A percentile compares a stretch with the other conserved stretches of the same genome.
phyloP scores from a whole-genome alignment of 2,797 vertebrate species.

The Sebastolobus altivelis region DNA sequence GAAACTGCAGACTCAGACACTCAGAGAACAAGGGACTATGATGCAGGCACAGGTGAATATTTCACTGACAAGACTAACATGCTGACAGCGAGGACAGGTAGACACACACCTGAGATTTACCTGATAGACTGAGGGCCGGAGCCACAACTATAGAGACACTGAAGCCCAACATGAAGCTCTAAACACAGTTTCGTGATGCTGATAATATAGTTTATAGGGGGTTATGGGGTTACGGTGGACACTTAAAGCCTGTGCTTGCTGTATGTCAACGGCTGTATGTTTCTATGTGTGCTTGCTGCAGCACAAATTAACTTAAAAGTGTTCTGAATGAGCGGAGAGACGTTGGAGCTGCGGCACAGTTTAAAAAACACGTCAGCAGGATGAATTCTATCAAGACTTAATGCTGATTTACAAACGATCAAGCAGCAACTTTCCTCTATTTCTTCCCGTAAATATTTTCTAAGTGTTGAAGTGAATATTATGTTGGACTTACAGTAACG shows the following conservation, averaged over 20 bases:
- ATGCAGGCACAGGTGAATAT: constrained; percentile 95
- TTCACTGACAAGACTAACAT: constrained; percentile 21
- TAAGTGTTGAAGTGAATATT: background rate
- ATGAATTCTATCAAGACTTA: background rate
- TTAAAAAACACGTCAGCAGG: background rate
- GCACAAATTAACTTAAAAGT: background rate
- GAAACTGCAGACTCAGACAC: constrained; percentile 95
- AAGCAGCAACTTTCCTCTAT: background rate
- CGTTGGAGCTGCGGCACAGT: background rate
- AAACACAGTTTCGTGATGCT: no score
- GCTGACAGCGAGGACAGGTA: constrained; percentile 17
- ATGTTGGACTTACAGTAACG: background rate
- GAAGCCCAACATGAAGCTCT: no score
- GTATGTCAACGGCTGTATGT: no score
- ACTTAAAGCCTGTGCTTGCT: no score
- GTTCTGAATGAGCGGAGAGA: background rate
- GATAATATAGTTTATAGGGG: no score
- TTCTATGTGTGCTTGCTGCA: no score
- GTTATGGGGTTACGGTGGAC: no score
- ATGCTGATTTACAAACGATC: background rate
- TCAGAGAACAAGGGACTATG: constrained; percentile 94
- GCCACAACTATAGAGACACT: no score
- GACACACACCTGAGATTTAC: constrained; percentile 1
- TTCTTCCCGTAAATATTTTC: background rate
- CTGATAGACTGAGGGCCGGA: background rate